Percentiles rank a stretch among this genome's conserved stretches.
Evolutionary conservation across 2,797 vertebrate species (phyloP).

Genomic region (Glyptemys insculpta): DNA sequence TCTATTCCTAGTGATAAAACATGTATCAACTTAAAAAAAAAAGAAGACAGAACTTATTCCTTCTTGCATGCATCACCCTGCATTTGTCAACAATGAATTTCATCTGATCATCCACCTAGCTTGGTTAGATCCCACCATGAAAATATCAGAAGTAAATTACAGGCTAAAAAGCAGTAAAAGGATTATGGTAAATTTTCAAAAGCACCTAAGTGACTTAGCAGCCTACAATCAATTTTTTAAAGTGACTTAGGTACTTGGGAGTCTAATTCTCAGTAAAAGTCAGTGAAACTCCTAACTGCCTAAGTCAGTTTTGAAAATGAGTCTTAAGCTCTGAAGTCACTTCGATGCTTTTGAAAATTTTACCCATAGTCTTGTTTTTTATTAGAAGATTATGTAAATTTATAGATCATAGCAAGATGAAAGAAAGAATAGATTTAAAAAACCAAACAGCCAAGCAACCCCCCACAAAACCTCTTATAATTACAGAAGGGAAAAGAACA

Average conservation of each 20-base stretch:
- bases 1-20: background rate
- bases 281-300: background rate
- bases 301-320: background rate
- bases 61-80: background rate
- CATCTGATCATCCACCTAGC: background rate
- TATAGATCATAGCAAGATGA: background rate
- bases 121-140: background rate
- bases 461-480: background rate
- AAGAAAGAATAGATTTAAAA: background rate
- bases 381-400: background rate
- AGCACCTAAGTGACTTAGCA: background rate
- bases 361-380: background rate
- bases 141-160: background rate
- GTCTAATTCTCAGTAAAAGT: background rate
- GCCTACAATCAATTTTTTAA: background rate
- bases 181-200: background rate
- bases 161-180: background rate
- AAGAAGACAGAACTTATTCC: background rate
- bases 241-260: background rate
- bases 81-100: background rate
- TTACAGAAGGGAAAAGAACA: background rate
- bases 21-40: background rate
- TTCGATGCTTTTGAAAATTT: background rate
- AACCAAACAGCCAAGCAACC: background rate
- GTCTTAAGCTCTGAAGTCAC: background rate